Percentiles rank a stretch among this genome's conserved stretches.
Evolutionary conservation across 1,140 invertebrate species (phyloP).

Genomic region (Euura lappo): DNA sequence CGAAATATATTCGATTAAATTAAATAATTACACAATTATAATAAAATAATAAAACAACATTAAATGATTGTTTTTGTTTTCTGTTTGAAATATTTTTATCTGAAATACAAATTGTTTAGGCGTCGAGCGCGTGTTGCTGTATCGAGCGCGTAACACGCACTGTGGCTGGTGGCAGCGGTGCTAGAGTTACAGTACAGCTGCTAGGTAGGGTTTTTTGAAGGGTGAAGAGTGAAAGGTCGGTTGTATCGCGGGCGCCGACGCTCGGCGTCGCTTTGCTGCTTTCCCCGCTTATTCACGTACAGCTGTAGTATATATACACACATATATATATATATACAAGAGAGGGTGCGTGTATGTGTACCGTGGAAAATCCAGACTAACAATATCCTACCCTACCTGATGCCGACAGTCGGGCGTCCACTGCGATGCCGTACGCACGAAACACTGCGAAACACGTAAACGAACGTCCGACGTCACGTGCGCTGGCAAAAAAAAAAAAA

Average conservation of each 20-base stretch:
- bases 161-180: constrained; percentile 21
- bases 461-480: neutral
- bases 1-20: no score
- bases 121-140: constrained; percentile 34
- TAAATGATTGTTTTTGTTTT: neutral
- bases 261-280: constrained; percentile 32
- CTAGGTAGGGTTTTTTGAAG: constrained; percentile 12
- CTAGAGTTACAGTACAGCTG: no score
- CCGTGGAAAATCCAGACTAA: no score
- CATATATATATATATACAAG: no score
- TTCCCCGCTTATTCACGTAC: constrained; percentile 21
- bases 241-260: constrained; percentile 55
- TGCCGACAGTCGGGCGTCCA: constrained; percentile 52
- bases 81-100: neutral
- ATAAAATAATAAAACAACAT: no score
- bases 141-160: constrained; percentile 49
- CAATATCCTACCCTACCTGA: constrained; percentile 33
- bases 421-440: constrained; percentile 49
- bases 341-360: no score
- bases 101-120: neutral
- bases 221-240: constrained; percentile 26
- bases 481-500: no score
- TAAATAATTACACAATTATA: no score
- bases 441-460: constrained; percentile 21
- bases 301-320: neutral